These are phyloP conservation scores for Brachypterus glaber DNA, from an alignment of 2,888 invertebrate species.

Conservation along the genomic window DNA sequence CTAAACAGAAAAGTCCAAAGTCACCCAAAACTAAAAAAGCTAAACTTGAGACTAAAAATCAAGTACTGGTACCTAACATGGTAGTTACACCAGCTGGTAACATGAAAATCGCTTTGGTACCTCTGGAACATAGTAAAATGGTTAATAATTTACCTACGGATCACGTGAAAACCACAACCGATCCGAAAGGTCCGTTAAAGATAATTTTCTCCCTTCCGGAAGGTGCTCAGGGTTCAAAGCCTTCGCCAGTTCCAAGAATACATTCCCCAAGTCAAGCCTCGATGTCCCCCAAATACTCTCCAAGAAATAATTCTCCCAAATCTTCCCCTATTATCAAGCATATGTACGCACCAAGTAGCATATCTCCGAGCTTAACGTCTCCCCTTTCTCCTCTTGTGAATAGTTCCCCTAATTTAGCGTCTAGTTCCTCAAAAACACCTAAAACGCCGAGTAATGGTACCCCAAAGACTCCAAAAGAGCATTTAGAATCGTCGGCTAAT, in stretches of 20 bases:
- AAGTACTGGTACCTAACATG: constrained; percentile 16
- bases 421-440: constrained; percentile 3
- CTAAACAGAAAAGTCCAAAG: neutral
- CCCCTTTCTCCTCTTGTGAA: constrained; percentile 14
- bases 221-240: constrained; percentile 4
- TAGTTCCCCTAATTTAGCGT: constrained; percentile 5
- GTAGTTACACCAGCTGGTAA: constrained; percentile 10
- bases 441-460: constrained; percentile 3
- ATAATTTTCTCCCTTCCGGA: too few species aligned
- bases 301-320: constrained; percentile 26
- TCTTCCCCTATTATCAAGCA: constrained; percentile 27
- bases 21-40: constrained; percentile 7
- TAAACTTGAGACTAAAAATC: constrained; percentile 20
- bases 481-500: constrained; percentile 24
- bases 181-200: too few species aligned
- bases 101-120: neutral
- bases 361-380: constrained; percentile 16
- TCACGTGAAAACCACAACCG: neutral
- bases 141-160: neutral
- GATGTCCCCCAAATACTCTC: constrained; percentile 20
- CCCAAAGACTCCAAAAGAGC: constrained; percentile 4
- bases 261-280: constrained; percentile 13
- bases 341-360: constrained; percentile 27
- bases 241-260: constrained; percentile 16
- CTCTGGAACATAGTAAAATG: too few species aligned